Conservation (phyloP, 92 coral and sea anemone species). For the Phenganax stokvisi region DNA sequence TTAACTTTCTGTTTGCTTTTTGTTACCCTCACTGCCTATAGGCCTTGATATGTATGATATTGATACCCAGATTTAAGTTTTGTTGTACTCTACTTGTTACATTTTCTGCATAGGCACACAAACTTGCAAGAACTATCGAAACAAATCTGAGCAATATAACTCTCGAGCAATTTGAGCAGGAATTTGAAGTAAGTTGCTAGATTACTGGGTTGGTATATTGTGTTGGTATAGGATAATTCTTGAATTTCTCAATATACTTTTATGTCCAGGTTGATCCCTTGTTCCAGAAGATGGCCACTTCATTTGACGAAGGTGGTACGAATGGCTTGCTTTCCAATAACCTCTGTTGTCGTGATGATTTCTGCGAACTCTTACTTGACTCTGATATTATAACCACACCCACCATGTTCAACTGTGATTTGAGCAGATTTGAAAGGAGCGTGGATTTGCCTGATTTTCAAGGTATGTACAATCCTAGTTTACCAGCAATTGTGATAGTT, state of each 20-base stretch:
- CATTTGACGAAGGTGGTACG: slow-evolving; percentile 95
- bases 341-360: slow-evolving; percentile 73
- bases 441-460: slow-evolving; percentile 76
- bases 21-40: too few species aligned
- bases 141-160: slow-evolving; percentile 69
- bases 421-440: slow-evolving; percentile 13
- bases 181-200: slow-evolving; percentile 71
- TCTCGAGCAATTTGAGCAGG: slow-evolving; percentile 86
- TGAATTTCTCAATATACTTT: too few species aligned
- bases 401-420: slow-evolving; percentile 40
- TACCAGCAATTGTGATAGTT: too few species aligned
- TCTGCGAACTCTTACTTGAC: slow-evolving; percentile 76
- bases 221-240: too few species aligned
- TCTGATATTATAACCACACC: slow-evolving; percentile 64
- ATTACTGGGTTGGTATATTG: neutral
- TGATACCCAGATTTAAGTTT: neutral
- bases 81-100: neutral
- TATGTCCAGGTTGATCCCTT: slow-evolving; percentile 74
- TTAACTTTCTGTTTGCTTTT: neutral
- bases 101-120: slow-evolving; percentile 48
- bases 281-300: slow-evolving; percentile 92
- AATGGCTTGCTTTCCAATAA: slow-evolving; percentile 73
- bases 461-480: slow-evolving; percentile 45
- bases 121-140: slow-evolving; percentile 72
- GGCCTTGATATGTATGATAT: too few species aligned